Evolutionary conservation across 35 echinoderm and acorn worm species (phyloP), one percentile per base, ranked within the genome.

Genomic region (Ptychodera flava): DNA sequence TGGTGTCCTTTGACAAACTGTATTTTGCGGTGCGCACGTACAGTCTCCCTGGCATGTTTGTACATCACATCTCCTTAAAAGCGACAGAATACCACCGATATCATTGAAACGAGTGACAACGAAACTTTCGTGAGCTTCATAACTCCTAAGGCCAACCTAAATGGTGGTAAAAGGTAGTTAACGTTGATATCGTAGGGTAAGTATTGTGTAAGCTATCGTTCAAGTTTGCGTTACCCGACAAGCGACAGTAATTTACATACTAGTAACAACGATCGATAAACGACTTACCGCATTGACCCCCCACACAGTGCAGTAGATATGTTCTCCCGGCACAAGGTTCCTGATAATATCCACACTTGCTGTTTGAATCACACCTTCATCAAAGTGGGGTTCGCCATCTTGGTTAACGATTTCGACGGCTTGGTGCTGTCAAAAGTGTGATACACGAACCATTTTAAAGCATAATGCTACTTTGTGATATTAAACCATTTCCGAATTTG

Each of bases 41-140:
- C 87, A 89, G 36, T 89, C 79, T 16, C 87, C 87, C 35, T 89
- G 79, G 75, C 87, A 89, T 31, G 87, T 53, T 38, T 80, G 30
- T 82, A 80, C 29, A 34, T 76, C 27, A 38, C 87, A 89, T 10
- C 80, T 35, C 16, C 87, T 35, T 30, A 83, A 14, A 35, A 82
- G n/a, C n/a, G 83, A 30, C 29, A 89, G 87, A 1, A 38, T 37
- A 0, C 87, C 87, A 38, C 83, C 87, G n/a, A 33, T 16, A 15
- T 12, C 36, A 30, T 35, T 64, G n/a, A 30, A 32, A n/a, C 31
- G 27, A 31, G 34, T 29, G 16, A 35, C 32, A 31, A 82, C 87
- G 76, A 89, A 89, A 2, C 79, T 80, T 12, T 35, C 45, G 77
- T 83, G 78, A 1, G 36, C 36, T 33, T 80, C 35, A 22, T 15